phyloP scores from a whole-genome alignment of 2,888 invertebrate genomes.

The Junonia oenone region DNA sequence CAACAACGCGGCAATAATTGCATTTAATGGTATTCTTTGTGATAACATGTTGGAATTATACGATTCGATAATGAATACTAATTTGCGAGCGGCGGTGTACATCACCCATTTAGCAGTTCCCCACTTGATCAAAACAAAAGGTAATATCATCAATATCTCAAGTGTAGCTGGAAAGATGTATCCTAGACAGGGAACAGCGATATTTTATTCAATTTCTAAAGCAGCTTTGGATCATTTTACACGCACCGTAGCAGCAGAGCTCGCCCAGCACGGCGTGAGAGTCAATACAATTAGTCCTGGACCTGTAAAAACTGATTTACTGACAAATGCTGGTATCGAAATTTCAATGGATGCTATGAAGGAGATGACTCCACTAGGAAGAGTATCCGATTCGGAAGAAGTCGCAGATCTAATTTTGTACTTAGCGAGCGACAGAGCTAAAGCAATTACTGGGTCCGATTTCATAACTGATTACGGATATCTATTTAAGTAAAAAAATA shows the following conservation, averaged over 20 bases:
- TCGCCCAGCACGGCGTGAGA: conserved; percentile 78
- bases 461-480: conserved; percentile 33
- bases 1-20: conserved; percentile 44
- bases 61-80: conserved; percentile 39
- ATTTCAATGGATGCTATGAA: conserved; percentile 28
- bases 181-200: background rate
- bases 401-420: conserved; percentile 37
- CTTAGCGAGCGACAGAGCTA: conserved; percentile 35
- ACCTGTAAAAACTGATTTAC: conserved; percentile 72
- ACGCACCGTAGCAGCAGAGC: conserved; percentile 82
- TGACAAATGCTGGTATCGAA: conserved; percentile 46
- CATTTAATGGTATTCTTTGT: conserved; percentile 25
- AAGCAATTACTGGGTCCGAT: conserved; percentile 33
- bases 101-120: conserved; percentile 40
- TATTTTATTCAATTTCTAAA: conserved; percentile 83
- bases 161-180: conserved; percentile 34
- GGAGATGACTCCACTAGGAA: conserved; percentile 25
- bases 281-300: conserved; percentile 86
- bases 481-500: background rate
- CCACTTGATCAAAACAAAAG: conserved; percentile 37
- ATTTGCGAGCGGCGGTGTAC: conserved; percentile 37
- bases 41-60: conserved; percentile 34
- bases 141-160: conserved; percentile 48
- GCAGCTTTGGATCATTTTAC: conserved; percentile 87
- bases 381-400: conserved; percentile 32